A percentile compares a stretch with the other conserved stretches of the same genome.
phyloP scores from a whole-genome alignment of 2,888 invertebrate species.

The Slavum lentiscoides region DNA sequence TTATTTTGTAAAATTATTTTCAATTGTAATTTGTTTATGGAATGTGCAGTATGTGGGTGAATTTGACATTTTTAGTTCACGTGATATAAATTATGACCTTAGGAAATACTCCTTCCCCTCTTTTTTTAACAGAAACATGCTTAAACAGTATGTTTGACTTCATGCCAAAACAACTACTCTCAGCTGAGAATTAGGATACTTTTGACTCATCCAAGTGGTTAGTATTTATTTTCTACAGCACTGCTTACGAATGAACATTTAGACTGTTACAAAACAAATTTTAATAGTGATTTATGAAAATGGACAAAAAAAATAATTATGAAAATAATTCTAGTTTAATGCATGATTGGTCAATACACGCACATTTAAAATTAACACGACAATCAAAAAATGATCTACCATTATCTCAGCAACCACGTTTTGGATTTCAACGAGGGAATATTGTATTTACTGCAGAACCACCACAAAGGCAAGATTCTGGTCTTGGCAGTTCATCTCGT shows the following conservation, averaged over 20 bases:
- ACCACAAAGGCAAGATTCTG: conserved; percentile 41
- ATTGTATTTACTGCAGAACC: conserved; percentile 62
- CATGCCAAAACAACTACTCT: conserved; percentile 38
- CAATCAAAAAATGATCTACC: background rate
- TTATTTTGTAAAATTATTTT: background rate
- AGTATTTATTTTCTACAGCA: conserved; percentile 34
- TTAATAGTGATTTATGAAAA: conserved; percentile 16
- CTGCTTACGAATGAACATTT: conserved; percentile 18
- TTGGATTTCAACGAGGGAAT: conserved; percentile 64
- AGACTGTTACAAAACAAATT: background rate
- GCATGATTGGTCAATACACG: conserved; percentile 42
- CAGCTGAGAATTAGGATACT: conserved; percentile 43
- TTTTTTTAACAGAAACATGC: conserved; percentile 10
- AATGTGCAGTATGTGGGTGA: conserved; percentile 33
- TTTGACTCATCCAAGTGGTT: conserved; percentile 33
- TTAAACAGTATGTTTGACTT: conserved; percentile 35
- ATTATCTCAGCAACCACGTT: conserved; percentile 55
- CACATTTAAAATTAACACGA: conserved; percentile 44
- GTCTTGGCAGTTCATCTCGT: conserved; percentile 27
- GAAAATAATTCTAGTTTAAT: conserved; percentile 36
- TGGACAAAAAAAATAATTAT: conserved; percentile 23
- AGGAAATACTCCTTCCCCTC: conserved; percentile 15
- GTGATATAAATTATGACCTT: conserved; percentile 32
- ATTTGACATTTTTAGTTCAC: conserved; percentile 27
- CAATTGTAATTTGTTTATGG: background rate